These are phyloP conservation scores for Psophia crepitans DNA, from an alignment of 2,113 vertebrate genomes.

Conservation along the genomic window DNA sequence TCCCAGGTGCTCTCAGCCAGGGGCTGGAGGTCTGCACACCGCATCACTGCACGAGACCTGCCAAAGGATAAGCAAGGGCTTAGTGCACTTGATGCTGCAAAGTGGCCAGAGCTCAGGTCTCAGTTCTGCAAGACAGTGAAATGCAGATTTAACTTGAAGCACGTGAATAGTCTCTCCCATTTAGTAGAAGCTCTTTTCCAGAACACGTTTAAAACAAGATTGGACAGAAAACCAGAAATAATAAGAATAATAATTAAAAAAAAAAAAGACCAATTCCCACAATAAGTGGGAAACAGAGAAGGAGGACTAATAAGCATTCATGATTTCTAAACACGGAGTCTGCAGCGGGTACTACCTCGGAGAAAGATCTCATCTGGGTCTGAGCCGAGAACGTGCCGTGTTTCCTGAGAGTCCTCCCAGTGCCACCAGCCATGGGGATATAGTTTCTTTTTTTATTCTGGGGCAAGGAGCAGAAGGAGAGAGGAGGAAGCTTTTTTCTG, in stretches of 20 bases:
- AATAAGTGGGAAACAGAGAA: background rate
- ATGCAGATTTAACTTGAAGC: background rate
- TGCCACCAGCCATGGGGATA: background rate
- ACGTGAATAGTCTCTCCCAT: background rate
- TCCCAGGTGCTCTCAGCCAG: background rate
- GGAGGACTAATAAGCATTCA: background rate
- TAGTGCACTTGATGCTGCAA: background rate
- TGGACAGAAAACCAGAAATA: background rate
- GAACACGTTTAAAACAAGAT: background rate
- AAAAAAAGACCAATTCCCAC: background rate
- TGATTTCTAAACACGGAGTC: background rate
- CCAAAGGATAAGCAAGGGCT: background rate
- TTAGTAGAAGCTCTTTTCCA: background rate
- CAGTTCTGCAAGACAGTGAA: background rate
- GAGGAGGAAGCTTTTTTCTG: background rate
- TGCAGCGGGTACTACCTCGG: background rate
- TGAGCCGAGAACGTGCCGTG: rapidly evolving
- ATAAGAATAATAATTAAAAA: no score
- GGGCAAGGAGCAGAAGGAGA: background rate
- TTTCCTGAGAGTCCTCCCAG: background rate
- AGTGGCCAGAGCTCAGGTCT: background rate
- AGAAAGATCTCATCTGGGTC: background rate
- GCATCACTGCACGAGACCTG: rapidly evolving
- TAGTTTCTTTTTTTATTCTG: background rate
- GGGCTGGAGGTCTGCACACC: background rate